Evolutionary conservation across 2,797 vertebrate genomes (phyloP), one percentile per base, ranked within the genome.

Genomic region (Hydrocynus forskahlii): DNA sequence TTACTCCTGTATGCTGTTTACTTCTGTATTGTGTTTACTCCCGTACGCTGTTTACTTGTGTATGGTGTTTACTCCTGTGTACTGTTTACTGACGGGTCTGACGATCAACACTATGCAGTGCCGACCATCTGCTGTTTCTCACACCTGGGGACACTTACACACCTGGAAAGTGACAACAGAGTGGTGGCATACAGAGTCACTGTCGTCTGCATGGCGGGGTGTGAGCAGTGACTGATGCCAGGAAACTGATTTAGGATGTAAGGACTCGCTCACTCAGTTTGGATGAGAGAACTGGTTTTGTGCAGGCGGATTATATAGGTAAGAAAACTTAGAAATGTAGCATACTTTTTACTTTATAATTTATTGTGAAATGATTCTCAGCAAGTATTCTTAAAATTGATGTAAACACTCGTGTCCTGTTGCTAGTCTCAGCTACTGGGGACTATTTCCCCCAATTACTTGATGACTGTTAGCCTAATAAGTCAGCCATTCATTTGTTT

Each of bases 291-390:
- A 45, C 35, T 1, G 16, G 45, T 57, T 60, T 64, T 19, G 43
- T 60, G 13, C 63, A 43, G 25, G 38, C 74, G n/a, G n/a, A 23
- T 50, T 63, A 76, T 48, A 25, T 17, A 54, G 69, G 69, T 71
- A 71, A 13, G 69, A 71, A 14, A 54, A 71, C 0, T 17, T 38
- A n/a, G 38, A 10, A 40, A 40, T 43, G 38, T 67, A 67, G 29
- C 5, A 43, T 43, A 29, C 1, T 43, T 7, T 9, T 43, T 6
- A 43, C 9, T 43, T 43, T 6, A 43, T 9, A 35, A 10, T 29
- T 16, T 29, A 29, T 29, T 29, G 29, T 29, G 29, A 29, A 29
- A 29, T 29, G 29, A 29, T 29, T 29, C 29, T 29, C 29, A 29
- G 29, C 29, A 29, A 29, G 29, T 29, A 29, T 29, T 29, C 29